Evolutionary conservation across 1,140 invertebrate species (phyloP), one percentile per base, ranked within the genome.

Genomic region (Trachymyrmex septentrionalis): DNA sequence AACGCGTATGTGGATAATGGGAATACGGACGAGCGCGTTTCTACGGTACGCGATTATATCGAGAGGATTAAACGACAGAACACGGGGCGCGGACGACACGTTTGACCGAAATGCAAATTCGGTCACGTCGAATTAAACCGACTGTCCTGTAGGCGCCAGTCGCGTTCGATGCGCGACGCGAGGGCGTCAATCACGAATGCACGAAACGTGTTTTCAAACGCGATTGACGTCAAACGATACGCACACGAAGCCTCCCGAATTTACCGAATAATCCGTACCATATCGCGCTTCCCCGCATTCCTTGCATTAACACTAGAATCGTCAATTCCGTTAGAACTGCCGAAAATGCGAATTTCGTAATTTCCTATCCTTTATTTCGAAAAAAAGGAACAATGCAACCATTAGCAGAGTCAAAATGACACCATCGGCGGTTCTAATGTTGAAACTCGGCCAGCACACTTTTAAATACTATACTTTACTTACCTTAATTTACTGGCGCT

Each of bases 71-170:
- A 84, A 80, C 85, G 71, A 38, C n/a, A 63, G 7, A 12, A 44
- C 76, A 38, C 73, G 61, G 55, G 76, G 73, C 59, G 64, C 64
- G 73, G 50, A 55, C 53, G 30, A 77, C 61, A 38, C 69, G 86
- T 66, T 84, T 63, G 66, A 66, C 86, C 71, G 80, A 87, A 88
- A 89, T 89, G 86, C 86, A 89, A 89, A 89, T 89, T 89, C 81
- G 86, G 80, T 78, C 73, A 48, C 72, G 73, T 87, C 86, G 59
- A 85, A 88, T 89, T 89, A 88, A 89, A 88, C 30, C 67, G 24
- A 82, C 64, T 73, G 80, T 67, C 71, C 44, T 21, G 34, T 19
- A 82, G 88, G 84, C 88, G 88, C 88, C 88, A 76, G 88, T 86
- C 84, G 84, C 50, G 69, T 61, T 27, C 73, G 53, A 64, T 66